These are phyloP conservation scores for Poecilia picta DNA, from an alignment of 2,797 vertebrate species.

Conservation along the genomic window DNA sequence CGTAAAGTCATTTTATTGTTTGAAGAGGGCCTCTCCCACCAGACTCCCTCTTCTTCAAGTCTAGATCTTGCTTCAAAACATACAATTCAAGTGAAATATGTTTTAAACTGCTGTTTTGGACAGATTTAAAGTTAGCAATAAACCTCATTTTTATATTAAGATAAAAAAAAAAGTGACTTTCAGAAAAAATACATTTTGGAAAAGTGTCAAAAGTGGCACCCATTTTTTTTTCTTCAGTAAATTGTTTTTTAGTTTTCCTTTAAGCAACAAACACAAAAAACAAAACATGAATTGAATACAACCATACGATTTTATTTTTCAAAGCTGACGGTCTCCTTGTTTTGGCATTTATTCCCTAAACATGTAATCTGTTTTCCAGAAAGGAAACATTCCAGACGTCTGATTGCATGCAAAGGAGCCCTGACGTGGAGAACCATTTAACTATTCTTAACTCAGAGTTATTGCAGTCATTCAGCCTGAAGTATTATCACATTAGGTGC, in stretches of 20 bases:
- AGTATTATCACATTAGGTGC: background rate
- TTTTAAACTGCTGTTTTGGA: background rate
- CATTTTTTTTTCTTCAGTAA: background rate
- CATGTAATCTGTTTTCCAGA: background rate
- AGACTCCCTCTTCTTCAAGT: background rate
- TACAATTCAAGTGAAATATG: background rate
- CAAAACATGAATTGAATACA: too few relatives aligned
- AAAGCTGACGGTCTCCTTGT: background rate
- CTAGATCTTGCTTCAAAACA: background rate
- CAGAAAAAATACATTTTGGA: background rate
- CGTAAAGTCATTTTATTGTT: background rate
- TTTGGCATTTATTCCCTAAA: background rate
- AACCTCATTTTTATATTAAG: background rate
- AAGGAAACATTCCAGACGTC: background rate
- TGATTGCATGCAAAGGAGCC: background rate
- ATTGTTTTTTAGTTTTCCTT: background rate
- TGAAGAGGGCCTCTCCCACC: background rate
- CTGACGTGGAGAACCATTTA: background rate
- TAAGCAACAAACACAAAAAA: background rate
- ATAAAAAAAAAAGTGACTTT: background rate
- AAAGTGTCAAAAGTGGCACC: background rate
- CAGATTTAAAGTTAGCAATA: background rate
- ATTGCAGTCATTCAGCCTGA: background rate
- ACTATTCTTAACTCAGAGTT: background rate
- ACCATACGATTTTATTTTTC: background rate